Evolutionary conservation across 2,113 vertebrate genomes (phyloP).

Genomic region (Psittacula cyanocephala): DNA sequence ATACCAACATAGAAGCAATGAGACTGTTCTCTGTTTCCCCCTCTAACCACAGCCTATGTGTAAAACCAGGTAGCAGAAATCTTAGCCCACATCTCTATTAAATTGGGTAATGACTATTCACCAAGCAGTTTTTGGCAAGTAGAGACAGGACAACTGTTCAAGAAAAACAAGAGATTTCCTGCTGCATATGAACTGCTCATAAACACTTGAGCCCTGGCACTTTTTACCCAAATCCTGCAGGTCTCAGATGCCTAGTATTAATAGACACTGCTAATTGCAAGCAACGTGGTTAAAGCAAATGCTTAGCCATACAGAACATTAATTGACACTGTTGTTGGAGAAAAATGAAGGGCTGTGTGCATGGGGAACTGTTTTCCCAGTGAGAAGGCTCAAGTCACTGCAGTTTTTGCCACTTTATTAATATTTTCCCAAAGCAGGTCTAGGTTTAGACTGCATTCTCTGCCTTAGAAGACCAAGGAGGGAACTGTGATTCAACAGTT

Average conservation of each 20-base stretch:
- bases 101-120: constrained; percentile 63
- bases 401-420: not conserved
- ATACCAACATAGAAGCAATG: not conserved
- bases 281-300: constrained; percentile 38
- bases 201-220: constrained; percentile 61
- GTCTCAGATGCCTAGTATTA: constrained; percentile 60
- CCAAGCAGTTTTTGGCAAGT: constrained; percentile 44
- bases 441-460: constrained; percentile 7
- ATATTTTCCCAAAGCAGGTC: constrained; percentile 14
- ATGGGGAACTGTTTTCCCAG: not conserved
- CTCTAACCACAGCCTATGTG: constrained; percentile 29
- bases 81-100: constrained; percentile 55
- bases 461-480: not conserved
- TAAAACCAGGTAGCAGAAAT: constrained; percentile 64
- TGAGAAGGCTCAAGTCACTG: not conserved
- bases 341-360: not conserved
- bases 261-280: constrained; percentile 57
- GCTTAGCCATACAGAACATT: constrained; percentile 11
- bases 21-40: constrained; percentile 40
- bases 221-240: constrained; percentile 33
- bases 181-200: constrained; percentile 59
- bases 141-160: constrained; percentile 42
- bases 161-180: constrained; percentile 69
- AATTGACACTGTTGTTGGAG: not conserved
- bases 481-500: not conserved